phyloP scores from a whole-genome alignment of 2,888 invertebrate genomes.

The Campoplex nolae region DNA sequence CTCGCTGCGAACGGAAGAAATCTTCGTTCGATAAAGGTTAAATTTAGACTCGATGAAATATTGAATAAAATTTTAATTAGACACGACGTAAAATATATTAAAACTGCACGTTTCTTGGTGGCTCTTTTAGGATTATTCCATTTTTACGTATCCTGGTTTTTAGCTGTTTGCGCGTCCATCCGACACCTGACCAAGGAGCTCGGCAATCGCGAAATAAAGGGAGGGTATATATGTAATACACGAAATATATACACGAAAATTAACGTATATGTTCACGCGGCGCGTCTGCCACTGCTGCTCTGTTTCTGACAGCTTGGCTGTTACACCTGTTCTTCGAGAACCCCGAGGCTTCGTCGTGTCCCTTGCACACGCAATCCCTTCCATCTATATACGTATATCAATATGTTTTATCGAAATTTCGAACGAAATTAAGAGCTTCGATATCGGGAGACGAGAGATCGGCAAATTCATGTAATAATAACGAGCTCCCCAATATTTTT shows the following conservation, averaged over 20 bases:
- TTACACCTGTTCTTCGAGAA: conserved; percentile 58
- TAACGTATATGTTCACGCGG: conserved; percentile 46
- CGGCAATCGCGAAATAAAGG: neutral
- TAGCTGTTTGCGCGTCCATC: conserved; percentile 44
- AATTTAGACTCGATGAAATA: neutral
- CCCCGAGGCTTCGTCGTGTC: conserved; percentile 13
- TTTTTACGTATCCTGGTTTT: neutral
- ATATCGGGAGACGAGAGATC: conserved; percentile 16
- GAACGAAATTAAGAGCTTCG: conserved; percentile 19
- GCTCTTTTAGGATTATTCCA: neutral
- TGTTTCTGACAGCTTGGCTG: conserved; percentile 27
- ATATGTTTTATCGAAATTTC: conserved; percentile 33
- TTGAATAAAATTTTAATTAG: neutral
- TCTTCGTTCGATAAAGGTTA: neutral
- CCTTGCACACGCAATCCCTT: conserved; percentile 38
- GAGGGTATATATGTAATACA: neutral
- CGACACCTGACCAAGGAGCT: conserved; percentile 57
- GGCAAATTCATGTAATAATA: conserved; percentile 24
- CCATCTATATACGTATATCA: conserved; percentile 9
- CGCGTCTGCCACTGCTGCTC: conserved; percentile 37
- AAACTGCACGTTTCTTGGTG: neutral
- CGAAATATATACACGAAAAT: conserved; percentile 62
- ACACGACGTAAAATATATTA: neutral
- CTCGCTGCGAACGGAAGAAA: too few relatives aligned
- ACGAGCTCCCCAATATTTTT: neutral